Percentiles rank a stretch among this genome's conserved stretches.
These are phyloP conservation scores for Platichthys flesus DNA, from an alignment of 2,113 vertebrate genomes.

Conservation along the genomic window DNA sequence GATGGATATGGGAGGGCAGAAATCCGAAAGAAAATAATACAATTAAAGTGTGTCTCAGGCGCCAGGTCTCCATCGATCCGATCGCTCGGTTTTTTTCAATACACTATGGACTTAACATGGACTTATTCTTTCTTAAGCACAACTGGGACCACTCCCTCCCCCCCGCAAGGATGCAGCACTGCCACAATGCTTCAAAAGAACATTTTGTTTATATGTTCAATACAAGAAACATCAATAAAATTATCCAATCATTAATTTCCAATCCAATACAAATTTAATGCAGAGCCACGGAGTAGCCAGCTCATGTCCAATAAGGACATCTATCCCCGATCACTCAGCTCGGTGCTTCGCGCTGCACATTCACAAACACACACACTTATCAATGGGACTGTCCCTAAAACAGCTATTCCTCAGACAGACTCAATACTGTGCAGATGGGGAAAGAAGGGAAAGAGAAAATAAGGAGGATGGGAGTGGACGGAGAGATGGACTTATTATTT, in stretches of 20 bases:
- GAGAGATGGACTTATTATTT: conserved; percentile 40
- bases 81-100: conserved; percentile 68
- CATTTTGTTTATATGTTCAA: conserved; percentile 82
- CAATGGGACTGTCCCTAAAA: conserved; percentile 76
- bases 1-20: conserved; percentile 68
- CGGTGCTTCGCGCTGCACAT: conserved; percentile 28
- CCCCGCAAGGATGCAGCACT: conserved; percentile 48
- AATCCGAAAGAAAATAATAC: conserved; percentile 74
- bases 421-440: conserved; percentile 60
- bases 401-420: conserved; percentile 67
- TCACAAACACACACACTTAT: conserved; percentile 26
- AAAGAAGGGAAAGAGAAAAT: conserved; percentile 46
- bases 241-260: conserved; percentile 80
- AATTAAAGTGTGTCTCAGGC: conserved; percentile 71
- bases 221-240: conserved; percentile 76
- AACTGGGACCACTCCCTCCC: conserved; percentile 61
- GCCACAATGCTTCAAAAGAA: conserved; percentile 79
- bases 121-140: conserved; percentile 81
- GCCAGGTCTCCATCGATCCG: conserved; percentile 68
- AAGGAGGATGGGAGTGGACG: conserved; percentile 27
- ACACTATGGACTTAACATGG: conserved; percentile 75
- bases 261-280: conserved; percentile 77
- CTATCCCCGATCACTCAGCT: conserved; percentile 66
- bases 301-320: conserved; percentile 80
- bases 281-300: conserved; percentile 73